These are phyloP conservation scores for Atta cephalotes DNA, from an alignment of 1,140 invertebrate species.

Conservation along the genomic window DNA sequence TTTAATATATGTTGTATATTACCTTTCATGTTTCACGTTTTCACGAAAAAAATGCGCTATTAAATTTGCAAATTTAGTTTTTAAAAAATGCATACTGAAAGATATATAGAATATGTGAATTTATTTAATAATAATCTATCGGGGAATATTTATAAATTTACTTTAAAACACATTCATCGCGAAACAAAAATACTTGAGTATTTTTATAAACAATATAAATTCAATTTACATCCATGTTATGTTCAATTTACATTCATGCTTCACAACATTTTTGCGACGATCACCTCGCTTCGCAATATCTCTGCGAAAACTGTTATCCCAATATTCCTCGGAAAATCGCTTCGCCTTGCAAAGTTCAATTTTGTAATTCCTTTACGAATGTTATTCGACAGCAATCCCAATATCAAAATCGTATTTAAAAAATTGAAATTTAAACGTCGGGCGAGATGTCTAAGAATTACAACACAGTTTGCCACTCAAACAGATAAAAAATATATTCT, in stretches of 20 bases:
- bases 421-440: background rate
- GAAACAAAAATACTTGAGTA: background rate
- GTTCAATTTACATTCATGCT: conserved; percentile 17
- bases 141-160: background rate
- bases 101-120: conserved; percentile 13
- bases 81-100: background rate
- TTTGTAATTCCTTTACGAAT: background rate
- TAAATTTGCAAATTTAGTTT: background rate
- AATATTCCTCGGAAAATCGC: conserved; percentile 12
- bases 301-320: background rate
- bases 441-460: background rate
- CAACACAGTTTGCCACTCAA: background rate
- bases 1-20: background rate
- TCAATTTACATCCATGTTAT: background rate
- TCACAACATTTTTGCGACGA: conserved; percentile 12
- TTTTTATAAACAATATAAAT: conserved; percentile 11
- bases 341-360: background rate
- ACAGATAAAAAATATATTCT: background rate
- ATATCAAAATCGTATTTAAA: background rate
- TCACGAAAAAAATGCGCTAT: background rate
- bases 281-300: conserved; percentile 1
- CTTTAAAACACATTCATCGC: background rate
- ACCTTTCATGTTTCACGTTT: background rate
- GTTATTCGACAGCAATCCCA: background rate
- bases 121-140: conserved; percentile 22